Evolutionary conservation across 2,797 vertebrate species (phyloP), one percentile per base, ranked within the genome.

Genomic region (Propithecus deckenii): DNA sequence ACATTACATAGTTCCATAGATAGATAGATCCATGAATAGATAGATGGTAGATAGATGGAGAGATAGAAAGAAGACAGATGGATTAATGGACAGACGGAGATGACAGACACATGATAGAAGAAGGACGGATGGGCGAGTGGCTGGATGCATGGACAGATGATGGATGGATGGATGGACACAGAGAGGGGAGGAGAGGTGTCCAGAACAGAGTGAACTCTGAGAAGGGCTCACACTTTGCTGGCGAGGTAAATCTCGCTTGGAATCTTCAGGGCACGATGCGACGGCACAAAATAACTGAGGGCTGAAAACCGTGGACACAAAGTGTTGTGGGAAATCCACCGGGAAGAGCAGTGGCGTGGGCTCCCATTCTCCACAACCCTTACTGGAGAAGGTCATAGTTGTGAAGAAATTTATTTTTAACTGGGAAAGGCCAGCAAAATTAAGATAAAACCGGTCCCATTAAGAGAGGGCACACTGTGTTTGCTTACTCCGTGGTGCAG

Each of bases 121-220:
- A 41, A n/a, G 20, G 48, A 13, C 32, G 11, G 15, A 25, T 55
- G 5, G 12, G 0, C 23, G 1, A 2, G 0, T 13, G 30, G 3
- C 0, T 38, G 7, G 4, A 0, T 48, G 2, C 9, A 7, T 43
- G 5, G 1, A 0, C 13, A 0, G 2, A 4, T 30, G 4, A 5
- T 22, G 4, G 13, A 0, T 25, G 2, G 52, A 4, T 38, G 9
- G 8, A 0, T 55, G 5, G 50, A 1, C 32, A 4, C 43, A 43
- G 43, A 43, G 43, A 43, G 43, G 43, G 0, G 6, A 6, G 0
- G 52, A 55, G 20, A 55, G 20, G 8, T 55, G 75, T 13, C 43
- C 28, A 2, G 74, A 43, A 10, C 18, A 43, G 43, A 72, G n/a
- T 1, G 38, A 15, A 57, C 30, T 48, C 69, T 0, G 4, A 55